Conservation (phyloP, 2,888 invertebrate genomes). For the Andrena bucephala region DNA sequence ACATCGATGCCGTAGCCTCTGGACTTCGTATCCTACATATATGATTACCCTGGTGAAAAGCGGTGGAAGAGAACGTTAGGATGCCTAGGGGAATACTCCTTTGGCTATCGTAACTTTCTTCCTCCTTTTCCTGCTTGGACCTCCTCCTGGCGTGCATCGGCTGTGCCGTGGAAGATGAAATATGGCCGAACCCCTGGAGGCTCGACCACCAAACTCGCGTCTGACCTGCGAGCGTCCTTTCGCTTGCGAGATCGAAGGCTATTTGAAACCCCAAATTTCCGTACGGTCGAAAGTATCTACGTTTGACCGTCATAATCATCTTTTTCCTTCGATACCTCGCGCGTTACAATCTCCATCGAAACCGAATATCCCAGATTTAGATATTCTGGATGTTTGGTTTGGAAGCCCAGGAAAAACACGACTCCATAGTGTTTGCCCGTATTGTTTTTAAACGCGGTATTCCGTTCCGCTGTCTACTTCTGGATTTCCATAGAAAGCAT, state of each 20-base stretch:
- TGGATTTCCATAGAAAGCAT: slow-evolving; percentile 28
- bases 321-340: background rate
- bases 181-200: slow-evolving; percentile 54
- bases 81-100: slow-evolving; percentile 61
- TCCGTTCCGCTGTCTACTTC: slow-evolving; percentile 2
- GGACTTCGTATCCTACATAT: slow-evolving; percentile 47
- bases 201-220: slow-evolving; percentile 17
- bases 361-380: background rate
- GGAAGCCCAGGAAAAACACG: background rate
- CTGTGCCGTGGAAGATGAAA: slow-evolving; percentile 61
- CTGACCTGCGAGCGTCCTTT: slow-evolving; percentile 36
- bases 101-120: slow-evolving; percentile 58
- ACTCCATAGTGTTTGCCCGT: background rate
- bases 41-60: slow-evolving; percentile 54
- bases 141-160: slow-evolving; percentile 47
- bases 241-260: slow-evolving; percentile 6
- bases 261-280: slow-evolving; percentile 4
- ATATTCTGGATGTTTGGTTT: background rate
- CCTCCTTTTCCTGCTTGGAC: slow-evolving; percentile 34
- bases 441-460: background rate
- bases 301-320: slow-evolving; percentile 1
- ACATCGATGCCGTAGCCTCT: slow-evolving; percentile 30
- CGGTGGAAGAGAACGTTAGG: slow-evolving; percentile 49
- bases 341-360: background rate
- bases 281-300: background rate